Evolutionary conservation across 1,140 invertebrate genomes (phyloP).

Genomic region (Ruditapes philippinarum): DNA sequence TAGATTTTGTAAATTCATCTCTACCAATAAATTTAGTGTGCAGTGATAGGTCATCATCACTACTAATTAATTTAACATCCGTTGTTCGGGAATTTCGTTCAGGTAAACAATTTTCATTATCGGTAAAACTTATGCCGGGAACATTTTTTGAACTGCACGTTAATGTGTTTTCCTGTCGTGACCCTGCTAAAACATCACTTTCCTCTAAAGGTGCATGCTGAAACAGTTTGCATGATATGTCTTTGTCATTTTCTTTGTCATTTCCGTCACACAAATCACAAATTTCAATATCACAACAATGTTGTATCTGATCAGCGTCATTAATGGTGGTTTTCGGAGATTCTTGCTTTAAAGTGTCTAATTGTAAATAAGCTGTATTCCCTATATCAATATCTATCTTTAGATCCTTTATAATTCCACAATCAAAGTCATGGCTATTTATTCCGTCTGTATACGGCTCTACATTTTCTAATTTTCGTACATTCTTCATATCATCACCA

Average conservation of each 20-base stretch:
- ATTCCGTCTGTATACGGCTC: neutral
- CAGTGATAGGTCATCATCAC: neutral
- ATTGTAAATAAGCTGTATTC: too few relatives aligned
- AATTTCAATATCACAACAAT: too few relatives aligned
- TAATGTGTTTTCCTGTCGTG: neutral
- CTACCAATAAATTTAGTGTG: neutral
- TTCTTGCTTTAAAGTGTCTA: too few relatives aligned
- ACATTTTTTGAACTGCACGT: neutral
- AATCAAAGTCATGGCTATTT: neutral
- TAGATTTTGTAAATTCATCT: neutral
- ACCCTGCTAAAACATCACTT: neutral
- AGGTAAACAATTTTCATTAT: neutral
- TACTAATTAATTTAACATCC: constrained; percentile 16
- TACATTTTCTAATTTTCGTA: neutral
- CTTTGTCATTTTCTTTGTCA: neutral
- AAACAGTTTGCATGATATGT: neutral
- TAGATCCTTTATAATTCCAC: neutral
- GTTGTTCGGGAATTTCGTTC: neutral
- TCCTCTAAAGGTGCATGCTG: neutral
- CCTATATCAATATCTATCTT: too few relatives aligned
- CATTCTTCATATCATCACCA: neutral
- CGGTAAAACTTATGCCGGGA: neutral
- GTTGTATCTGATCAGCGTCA: too few relatives aligned
- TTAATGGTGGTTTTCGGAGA: too few relatives aligned
- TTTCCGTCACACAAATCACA: too few relatives aligned